Percentiles rank a stretch among this genome's conserved stretches.
Conservation (phyloP, 1,140 invertebrate genomes). For the Drosophila kepulauana region DNA sequence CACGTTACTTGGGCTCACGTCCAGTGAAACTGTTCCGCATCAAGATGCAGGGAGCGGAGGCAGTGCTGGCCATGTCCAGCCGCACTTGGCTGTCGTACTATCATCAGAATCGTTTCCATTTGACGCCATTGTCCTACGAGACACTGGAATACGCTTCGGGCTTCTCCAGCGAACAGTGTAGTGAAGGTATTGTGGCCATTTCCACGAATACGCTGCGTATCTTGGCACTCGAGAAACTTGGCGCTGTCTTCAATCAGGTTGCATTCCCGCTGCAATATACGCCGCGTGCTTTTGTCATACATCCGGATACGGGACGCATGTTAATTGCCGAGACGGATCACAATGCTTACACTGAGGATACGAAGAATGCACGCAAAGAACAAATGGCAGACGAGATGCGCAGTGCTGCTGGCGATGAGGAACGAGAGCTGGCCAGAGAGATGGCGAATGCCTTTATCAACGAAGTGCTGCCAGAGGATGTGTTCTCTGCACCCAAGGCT, state of each 20-base stretch:
- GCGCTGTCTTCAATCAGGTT: slow-evolving; percentile 99
- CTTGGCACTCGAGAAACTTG: slow-evolving; percentile 98
- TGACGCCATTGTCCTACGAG: slow-evolving; percentile 98
- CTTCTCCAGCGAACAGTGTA: slow-evolving; percentile 96
- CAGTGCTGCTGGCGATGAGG: slow-evolving; percentile 95
- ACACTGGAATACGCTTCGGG: slow-evolving; percentile 98
- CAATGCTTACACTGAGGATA: slow-evolving; percentile 99
- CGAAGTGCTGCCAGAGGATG: slow-evolving; percentile 96
- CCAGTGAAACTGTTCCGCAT: slow-evolving; percentile 99
- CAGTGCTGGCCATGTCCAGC: slow-evolving; percentile 98
- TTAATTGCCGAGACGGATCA: slow-evolving; percentile 99
- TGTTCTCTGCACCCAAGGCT: slow-evolving; percentile 98
- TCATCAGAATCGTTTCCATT: slow-evolving; percentile 98
- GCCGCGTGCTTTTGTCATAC: slow-evolving; percentile 97
- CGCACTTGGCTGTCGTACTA: slow-evolving; percentile 99
- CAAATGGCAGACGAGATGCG: slow-evolving; percentile 97
- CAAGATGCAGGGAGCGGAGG: slow-evolving; percentile 97
- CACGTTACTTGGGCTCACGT: slow-evolving; percentile 96
- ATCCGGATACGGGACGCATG: slow-evolving; percentile 96
- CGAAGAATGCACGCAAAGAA: slow-evolving; percentile 93
- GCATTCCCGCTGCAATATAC: slow-evolving; percentile 97
- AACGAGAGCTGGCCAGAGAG: slow-evolving; percentile 97
- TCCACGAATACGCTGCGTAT: slow-evolving; percentile 98
- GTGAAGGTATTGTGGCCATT: slow-evolving; percentile 99
- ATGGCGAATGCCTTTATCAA: slow-evolving; percentile 98